phyloP scores from a whole-genome alignment of 2,797 vertebrate species.

The Lagocephalus sceleratus region DNA sequence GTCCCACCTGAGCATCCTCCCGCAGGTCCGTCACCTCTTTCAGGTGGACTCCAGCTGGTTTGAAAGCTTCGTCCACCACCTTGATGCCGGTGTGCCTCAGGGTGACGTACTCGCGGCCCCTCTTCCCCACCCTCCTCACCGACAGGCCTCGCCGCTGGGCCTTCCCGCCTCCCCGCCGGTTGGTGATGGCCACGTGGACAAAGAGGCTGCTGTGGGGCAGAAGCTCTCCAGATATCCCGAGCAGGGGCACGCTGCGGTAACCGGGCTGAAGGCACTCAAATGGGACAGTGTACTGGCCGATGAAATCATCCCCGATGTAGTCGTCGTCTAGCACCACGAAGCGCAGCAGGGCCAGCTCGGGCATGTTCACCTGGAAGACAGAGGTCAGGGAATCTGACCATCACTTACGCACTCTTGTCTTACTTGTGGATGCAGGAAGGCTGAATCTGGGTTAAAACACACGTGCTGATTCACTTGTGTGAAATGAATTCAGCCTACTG shows the following conservation, averaged over 20 bases:
- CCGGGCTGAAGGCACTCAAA: slow-evolving; percentile 94
- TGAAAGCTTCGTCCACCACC: slow-evolving; percentile 90
- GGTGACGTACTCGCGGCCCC: slow-evolving; percentile 88
- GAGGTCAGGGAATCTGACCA: not conserved
- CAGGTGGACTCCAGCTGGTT: slow-evolving; percentile 80
- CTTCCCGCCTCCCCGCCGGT: slow-evolving; percentile 89
- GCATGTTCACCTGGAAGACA: slow-evolving; percentile 84
- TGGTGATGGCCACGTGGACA: slow-evolving; percentile 92
- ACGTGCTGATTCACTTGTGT: no score
- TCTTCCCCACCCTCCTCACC: slow-evolving; percentile 85
- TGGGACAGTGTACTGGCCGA: slow-evolving; percentile 91
- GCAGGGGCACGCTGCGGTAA: slow-evolving; percentile 91
- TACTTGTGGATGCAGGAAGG: no score
- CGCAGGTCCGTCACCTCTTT: slow-evolving; percentile 91
- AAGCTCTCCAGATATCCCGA: slow-evolving; percentile 86
- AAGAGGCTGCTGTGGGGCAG: slow-evolving; percentile 91
- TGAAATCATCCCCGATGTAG: slow-evolving; percentile 97
- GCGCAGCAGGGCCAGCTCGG: slow-evolving; percentile 92
- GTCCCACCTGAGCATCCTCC: slow-evolving; percentile 90
- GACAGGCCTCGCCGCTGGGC: slow-evolving; percentile 90
- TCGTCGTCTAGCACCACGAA: slow-evolving; percentile 97
- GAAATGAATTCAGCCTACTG: no score
- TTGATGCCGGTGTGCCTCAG: slow-evolving; percentile 89
- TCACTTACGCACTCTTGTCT: not conserved
- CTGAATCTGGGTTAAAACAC: no score